Evolutionary conservation across 1,140 invertebrate species (phyloP).

Genomic region (Sesamia nonagrioides): DNA sequence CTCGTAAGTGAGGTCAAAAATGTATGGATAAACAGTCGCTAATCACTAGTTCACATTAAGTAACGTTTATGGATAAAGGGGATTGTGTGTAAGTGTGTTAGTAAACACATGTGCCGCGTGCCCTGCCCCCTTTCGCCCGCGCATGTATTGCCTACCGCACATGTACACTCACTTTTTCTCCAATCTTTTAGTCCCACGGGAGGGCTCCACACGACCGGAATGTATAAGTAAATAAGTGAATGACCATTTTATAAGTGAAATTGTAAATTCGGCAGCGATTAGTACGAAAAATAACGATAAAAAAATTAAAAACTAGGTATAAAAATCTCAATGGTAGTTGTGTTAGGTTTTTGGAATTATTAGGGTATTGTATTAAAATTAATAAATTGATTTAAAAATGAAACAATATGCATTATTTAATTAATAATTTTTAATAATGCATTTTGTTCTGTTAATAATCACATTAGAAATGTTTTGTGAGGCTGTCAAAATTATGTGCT

Average conservation of each 20-base stretch:
- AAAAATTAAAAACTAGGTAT: conserved; percentile 11
- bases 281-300: background rate
- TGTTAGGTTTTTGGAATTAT: conserved; percentile 53
- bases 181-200: no score
- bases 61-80: no score
- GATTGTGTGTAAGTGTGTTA: background rate
- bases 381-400: background rate
- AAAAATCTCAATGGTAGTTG: conserved; percentile 48
- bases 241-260: background rate
- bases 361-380: conserved; percentile 48
- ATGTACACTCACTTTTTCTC: no score
- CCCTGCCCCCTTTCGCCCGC: no score
- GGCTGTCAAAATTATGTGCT: background rate
- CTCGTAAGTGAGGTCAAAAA: no score
- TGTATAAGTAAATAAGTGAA: background rate
- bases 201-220: no score
- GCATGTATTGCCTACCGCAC: no score
- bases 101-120: no score
- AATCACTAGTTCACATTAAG: no score
- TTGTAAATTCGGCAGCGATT: conserved; percentile 30
- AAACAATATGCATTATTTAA: background rate
- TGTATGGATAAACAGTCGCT: no score
- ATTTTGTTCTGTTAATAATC: background rate
- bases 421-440: background rate
- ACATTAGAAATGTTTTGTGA: background rate